phyloP scores from a whole-genome alignment of 2,113 vertebrate genomes.

The Gymnogyps californianus region DNA sequence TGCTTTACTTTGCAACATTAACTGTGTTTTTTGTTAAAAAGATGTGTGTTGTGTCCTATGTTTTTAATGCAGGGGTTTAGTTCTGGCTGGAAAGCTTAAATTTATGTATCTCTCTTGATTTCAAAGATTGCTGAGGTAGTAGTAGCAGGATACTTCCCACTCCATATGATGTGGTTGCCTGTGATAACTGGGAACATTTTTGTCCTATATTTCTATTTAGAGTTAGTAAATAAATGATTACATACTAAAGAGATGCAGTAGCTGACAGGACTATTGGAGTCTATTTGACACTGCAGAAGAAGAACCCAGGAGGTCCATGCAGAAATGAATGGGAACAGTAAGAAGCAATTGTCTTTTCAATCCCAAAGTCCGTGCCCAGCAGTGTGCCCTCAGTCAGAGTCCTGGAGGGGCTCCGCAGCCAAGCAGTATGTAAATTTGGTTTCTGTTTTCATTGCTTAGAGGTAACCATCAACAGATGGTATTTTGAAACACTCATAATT shows the following conservation, averaged over 20 bases:
- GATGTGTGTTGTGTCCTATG: background rate
- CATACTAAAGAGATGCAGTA: background rate
- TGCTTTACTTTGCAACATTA: conserved; percentile 14
- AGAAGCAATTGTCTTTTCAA: background rate
- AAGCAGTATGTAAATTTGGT: background rate
- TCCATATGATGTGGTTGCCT: background rate
- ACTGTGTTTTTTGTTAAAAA: background rate
- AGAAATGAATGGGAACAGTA: background rate
- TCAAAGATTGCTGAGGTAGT: background rate
- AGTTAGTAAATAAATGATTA: background rate
- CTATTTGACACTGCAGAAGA: background rate
- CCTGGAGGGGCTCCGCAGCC: background rate
- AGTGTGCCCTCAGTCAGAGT: background rate
- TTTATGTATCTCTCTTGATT: background rate
- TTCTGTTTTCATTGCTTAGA: conserved; percentile 47
- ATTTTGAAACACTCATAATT: conserved; percentile 51
- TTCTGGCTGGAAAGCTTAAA: background rate
- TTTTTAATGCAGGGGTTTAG: background rate
- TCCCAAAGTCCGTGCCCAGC: background rate
- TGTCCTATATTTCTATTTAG: background rate
- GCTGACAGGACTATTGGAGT: background rate
- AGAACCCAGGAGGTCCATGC: background rate
- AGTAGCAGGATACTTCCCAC: background rate
- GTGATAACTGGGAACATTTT: background rate
- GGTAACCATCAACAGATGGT: conserved; percentile 65